A percentile compares a stretch with the other conserved stretches of the same genome.
phyloP scores from a whole-genome alignment of 2,888 invertebrate genomes.

The Entomobrya multifasciata region DNA sequence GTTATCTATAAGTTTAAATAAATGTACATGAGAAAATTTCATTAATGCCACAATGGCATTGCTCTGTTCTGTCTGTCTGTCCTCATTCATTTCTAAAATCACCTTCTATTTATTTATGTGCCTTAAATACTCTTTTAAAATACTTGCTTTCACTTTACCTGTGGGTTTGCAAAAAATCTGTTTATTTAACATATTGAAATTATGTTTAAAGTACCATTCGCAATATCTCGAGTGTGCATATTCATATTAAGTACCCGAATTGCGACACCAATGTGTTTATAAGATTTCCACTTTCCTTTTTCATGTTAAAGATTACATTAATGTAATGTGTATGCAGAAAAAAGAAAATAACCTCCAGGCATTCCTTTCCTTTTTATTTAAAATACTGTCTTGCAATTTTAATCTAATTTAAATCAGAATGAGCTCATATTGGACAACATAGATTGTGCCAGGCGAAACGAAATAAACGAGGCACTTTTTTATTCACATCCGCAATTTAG shows the following conservation, averaged over 20 bases:
- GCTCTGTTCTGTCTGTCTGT: conserved; percentile 12
- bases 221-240: no score
- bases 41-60: conserved; percentile 60
- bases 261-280: neutral
- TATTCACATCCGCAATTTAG: neutral
- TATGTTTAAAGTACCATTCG: no score
- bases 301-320: neutral
- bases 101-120: conserved; percentile 4
- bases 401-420: conserved; percentile 64
- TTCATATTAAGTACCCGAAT: neutral
- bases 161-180: no score
- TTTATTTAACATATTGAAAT: no score
- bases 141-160: no score
- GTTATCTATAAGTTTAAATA: neutral
- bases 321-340: neutral
- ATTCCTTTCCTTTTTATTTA: conserved; percentile 23
- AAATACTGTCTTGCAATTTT: conserved; percentile 58
- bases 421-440: conserved; percentile 11
- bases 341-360: conserved; percentile 47
- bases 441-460: no score
- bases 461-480: no score
- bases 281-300: neutral
- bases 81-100: conserved; percentile 15
- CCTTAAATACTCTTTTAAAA: neutral
- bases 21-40: conserved; percentile 46